phyloP scores from a whole-genome alignment of 2,888 invertebrate species.

The Scaptomyza caliginosa region DNA sequence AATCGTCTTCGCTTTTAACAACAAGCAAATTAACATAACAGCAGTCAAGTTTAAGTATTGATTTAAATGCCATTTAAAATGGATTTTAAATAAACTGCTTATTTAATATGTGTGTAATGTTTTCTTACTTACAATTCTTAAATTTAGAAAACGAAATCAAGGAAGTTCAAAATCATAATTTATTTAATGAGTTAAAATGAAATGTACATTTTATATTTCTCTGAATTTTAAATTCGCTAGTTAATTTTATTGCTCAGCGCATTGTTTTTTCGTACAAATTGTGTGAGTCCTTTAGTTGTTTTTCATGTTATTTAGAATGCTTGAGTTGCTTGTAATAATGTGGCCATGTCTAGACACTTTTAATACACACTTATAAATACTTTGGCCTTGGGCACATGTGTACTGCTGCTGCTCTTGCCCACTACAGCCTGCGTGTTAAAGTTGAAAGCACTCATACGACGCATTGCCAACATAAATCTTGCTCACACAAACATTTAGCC shows the following conservation, averaged over 20 bases:
- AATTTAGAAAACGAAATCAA: background rate
- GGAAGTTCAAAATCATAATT: background rate
- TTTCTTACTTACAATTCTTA: background rate
- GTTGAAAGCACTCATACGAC: conserved; percentile 65
- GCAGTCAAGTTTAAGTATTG: conserved; percentile 32
- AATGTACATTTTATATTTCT: background rate
- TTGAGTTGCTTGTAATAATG: conserved; percentile 47
- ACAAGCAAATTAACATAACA: conserved; percentile 41
- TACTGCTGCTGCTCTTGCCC: conserved; percentile 10
- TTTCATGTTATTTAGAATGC: conserved; percentile 39
- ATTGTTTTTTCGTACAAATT: conserved; percentile 3
- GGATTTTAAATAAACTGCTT: background rate
- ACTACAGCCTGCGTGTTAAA: conserved; percentile 41
- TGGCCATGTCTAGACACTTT: conserved; percentile 66
- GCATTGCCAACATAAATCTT: conserved; percentile 69
- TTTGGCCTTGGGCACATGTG: conserved; percentile 44
- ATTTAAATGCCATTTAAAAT: conserved; percentile 40
- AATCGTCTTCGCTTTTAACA: conserved; percentile 22
- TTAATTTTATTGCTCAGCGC: conserved; percentile 2
- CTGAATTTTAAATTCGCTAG: background rate
- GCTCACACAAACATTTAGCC: conserved; percentile 13
- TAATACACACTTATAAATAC: conserved; percentile 58
- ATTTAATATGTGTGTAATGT: background rate
- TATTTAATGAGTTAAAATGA: background rate
- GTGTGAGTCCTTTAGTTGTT: conserved; percentile 14